phyloP scores from a whole-genome alignment of 2,113 vertebrate species.

The Eurystomus gularis region DNA sequence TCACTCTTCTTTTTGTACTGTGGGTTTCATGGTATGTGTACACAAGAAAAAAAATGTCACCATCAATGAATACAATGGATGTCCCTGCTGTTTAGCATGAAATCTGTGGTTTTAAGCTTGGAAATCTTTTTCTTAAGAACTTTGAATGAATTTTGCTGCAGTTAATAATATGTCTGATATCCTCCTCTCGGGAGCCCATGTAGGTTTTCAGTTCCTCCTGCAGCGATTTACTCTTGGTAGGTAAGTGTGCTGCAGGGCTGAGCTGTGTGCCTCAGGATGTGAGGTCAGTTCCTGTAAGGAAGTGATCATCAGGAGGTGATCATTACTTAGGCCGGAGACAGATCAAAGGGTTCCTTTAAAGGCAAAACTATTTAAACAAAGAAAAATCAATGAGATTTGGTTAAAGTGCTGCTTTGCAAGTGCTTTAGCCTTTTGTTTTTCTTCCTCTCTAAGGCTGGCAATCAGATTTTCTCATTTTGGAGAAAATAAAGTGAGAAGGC shows the following conservation, averaged over 20 bases:
- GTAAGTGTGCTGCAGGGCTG: background rate
- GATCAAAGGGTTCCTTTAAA: background rate
- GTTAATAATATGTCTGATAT: background rate
- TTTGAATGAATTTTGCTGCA: background rate
- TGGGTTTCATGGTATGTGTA: background rate
- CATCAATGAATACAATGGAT: fast-evolving
- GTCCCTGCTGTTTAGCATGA: background rate
- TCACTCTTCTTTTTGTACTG: background rate
- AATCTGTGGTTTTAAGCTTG: background rate
- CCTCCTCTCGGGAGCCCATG: background rate
- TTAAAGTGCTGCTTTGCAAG: background rate
- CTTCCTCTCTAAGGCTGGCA: background rate
- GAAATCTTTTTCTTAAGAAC: background rate
- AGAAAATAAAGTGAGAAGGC: background rate
- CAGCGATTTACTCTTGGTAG: background rate
- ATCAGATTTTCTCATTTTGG: background rate
- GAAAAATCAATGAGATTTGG: background rate
- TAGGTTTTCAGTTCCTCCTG: background rate
- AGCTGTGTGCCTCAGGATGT: background rate
- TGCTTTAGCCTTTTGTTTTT: background rate
- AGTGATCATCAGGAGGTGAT: background rate
- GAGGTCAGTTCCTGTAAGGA: background rate
- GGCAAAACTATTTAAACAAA: background rate
- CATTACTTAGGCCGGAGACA: background rate
- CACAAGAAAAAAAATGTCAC: background rate